A percentile compares a stretch with the other conserved stretches of the same genome.
Conservation (phyloP, 1,140 invertebrate genomes). For the Solenopsis fugax region DNA sequence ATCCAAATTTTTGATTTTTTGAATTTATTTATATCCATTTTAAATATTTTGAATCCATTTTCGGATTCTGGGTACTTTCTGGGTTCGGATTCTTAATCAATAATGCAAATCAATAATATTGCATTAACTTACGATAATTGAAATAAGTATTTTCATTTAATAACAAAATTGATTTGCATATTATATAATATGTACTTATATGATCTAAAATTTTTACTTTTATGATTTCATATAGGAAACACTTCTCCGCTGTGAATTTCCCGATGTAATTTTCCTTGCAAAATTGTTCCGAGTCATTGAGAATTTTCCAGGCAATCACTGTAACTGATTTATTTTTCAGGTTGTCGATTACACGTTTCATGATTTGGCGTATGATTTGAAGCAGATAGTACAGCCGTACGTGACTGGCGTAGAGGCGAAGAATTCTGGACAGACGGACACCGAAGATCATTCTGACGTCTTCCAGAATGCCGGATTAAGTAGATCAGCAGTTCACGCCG, state of each 20-base stretch:
- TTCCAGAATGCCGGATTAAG: slow-evolving; percentile 3
- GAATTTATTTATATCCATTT: too few species aligned
- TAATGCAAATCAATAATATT: not conserved
- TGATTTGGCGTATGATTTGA: not conserved
- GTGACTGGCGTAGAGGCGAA: not conserved
- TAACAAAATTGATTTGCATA: not conserved
- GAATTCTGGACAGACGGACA: not conserved
- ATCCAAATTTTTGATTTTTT: too few species aligned
- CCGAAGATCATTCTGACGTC: not conserved
- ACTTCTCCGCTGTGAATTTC: not conserved
- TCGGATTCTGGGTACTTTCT: too few species aligned
- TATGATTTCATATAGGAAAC: not conserved
- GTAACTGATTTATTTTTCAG: slow-evolving; percentile 52
- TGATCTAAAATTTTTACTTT: not conserved
- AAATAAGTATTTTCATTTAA: not conserved
- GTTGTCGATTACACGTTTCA: not conserved
- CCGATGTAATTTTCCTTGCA: not conserved
- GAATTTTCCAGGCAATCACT: not conserved
- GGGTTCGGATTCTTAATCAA: too few species aligned
- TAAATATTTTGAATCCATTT: too few species aligned
- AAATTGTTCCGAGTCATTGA: not conserved
- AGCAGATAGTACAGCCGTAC: slow-evolving; percentile 52
- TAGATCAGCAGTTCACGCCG: slow-evolving; percentile 1
- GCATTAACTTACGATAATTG: not conserved
- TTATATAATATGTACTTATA: not conserved